Evolutionary conservation across 1,140 invertebrate genomes (phyloP).

Genomic region (Lerema accius): DNA sequence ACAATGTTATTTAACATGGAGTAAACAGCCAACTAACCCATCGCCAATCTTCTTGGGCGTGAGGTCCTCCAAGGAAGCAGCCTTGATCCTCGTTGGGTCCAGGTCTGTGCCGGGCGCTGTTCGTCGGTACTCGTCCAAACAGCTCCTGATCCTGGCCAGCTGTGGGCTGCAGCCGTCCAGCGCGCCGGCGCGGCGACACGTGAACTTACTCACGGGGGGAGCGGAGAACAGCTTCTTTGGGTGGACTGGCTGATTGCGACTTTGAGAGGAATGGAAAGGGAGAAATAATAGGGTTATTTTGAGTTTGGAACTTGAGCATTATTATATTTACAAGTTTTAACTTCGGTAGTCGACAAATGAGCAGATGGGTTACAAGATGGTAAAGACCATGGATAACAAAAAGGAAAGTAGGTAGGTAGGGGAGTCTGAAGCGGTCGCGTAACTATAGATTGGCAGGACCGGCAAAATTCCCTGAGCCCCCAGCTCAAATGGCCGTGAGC

Average conservation of each 20-base stretch:
- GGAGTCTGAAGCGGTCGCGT: too few species aligned
- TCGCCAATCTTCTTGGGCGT: slow-evolving; percentile 62
- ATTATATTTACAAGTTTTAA: too few species aligned
- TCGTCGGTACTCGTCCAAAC: slow-evolving; percentile 54
- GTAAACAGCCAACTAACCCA: slow-evolving; percentile 50
- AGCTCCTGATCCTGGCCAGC: slow-evolving; percentile 58
- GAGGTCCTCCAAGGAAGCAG: slow-evolving; percentile 71
- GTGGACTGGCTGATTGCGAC: slow-evolving; percentile 54
- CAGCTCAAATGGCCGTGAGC: too few species aligned
- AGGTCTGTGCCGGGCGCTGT: slow-evolving; percentile 47
- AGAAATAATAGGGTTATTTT: neutral
- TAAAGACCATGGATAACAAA: too few species aligned
- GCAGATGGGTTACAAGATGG: too few species aligned
- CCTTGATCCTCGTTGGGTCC: too few species aligned
- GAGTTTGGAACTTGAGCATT: neutral
- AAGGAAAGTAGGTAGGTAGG: too few species aligned
- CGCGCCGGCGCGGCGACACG: slow-evolving; percentile 44
- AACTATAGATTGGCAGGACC: too few species aligned
- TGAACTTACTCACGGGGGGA: slow-evolving; percentile 73
- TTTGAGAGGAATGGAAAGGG: slow-evolving; percentile 19
- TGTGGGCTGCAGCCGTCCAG: slow-evolving; percentile 43
- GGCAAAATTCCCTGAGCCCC: too few species aligned
- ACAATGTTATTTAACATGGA: slow-evolving; percentile 5
- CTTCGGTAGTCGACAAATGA: too few species aligned
- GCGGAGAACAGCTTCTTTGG: slow-evolving; percentile 65